phyloP scores from a whole-genome alignment of 2,888 invertebrate genomes.

The Agonopterix heracliana region DNA sequence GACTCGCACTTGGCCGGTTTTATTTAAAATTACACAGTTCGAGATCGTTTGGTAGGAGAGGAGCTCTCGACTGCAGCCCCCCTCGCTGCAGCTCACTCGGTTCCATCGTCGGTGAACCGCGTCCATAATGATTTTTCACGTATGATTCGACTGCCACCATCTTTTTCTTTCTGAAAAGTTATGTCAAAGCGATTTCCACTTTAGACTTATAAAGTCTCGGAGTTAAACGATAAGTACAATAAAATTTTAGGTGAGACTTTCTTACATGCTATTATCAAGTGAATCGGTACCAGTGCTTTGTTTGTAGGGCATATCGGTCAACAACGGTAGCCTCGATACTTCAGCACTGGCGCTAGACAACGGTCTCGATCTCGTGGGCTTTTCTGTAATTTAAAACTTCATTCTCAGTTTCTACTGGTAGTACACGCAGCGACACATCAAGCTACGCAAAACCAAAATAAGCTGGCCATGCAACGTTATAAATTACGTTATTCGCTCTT shows the following conservation, averaged over 20 bases:
- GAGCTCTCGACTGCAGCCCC: conserved; percentile 34
- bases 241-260: too few relatives aligned
- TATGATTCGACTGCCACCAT: conserved; percentile 51
- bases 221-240: conserved; percentile 8
- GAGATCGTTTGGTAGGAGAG: conserved; percentile 34
- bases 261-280: conserved; percentile 9
- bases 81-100: conserved; percentile 14
- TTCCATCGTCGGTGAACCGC: conserved; percentile 12
- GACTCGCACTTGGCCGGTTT: too few relatives aligned
- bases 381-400: too few relatives aligned
- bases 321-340: too few relatives aligned
- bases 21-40: background rate
- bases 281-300: conserved; percentile 20
- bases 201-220: background rate
- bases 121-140: conserved; percentile 41
- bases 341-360: too few relatives aligned
- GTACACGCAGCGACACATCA: too few relatives aligned
- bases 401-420: too few relatives aligned
- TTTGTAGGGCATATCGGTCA: conserved; percentile 3
- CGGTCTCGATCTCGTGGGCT: too few relatives aligned
- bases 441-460: too few relatives aligned
- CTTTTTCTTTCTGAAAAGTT: conserved; percentile 34
- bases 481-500: too few relatives aligned
- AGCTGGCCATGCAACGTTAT: too few relatives aligned
- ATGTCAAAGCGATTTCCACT: background rate